Evolutionary conservation across 1,140 invertebrate genomes (phyloP), one percentile per base, ranked within the genome.

Genomic region (Drosophila bifasciata): DNA sequence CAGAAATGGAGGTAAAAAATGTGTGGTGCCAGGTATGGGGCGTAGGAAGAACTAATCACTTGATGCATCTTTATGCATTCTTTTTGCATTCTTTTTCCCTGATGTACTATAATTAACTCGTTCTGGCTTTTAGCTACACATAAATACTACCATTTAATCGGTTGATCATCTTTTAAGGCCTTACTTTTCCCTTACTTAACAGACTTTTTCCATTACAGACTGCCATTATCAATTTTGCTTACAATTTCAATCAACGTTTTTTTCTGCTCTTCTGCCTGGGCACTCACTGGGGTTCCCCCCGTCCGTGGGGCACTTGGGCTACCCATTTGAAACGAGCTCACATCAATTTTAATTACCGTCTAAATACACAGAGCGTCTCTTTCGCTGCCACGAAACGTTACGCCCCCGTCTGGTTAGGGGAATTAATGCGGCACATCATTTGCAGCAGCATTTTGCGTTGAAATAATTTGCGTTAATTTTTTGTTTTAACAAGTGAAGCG

Each of bases 401-500:
- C 67, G 52, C 61, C 69, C 57, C 39, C 32, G n/a, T n/a, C n/a
- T n/a, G 4, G 32, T 0, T 11, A 5, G 11, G 32, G 43, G 25
- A 45, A 62, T 79, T 78, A 66, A 56, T 67, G 52, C 52, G 53
- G 70, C 63, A n/a, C 69, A 71, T 79, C 77, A 56, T 52, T 76
- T 80, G 77, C 76, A 84, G 64, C 49, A 40, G n/a, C n/a, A n/a
- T n/a, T 21, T 21, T 70, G 56, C 62, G 81, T 69, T 83, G 79
- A 76, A 75, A 84, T 83, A 83, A 83, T 84, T 84, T 71, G 75
- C 70, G 60, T 83, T 53, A 72, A 72, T 72, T 76, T 80, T 80
- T 15, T 61, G 55, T 44, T 64, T 75, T 64, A 68, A 60, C 61
- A 66, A 78, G 77, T 70, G 23, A 63, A 16, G n/a, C n/a, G n/a